A percentile compares a stretch with the other conserved stretches of the same genome.
Conservation (phyloP, 2,888 invertebrate species). For the Amphipoea oculea region DNA sequence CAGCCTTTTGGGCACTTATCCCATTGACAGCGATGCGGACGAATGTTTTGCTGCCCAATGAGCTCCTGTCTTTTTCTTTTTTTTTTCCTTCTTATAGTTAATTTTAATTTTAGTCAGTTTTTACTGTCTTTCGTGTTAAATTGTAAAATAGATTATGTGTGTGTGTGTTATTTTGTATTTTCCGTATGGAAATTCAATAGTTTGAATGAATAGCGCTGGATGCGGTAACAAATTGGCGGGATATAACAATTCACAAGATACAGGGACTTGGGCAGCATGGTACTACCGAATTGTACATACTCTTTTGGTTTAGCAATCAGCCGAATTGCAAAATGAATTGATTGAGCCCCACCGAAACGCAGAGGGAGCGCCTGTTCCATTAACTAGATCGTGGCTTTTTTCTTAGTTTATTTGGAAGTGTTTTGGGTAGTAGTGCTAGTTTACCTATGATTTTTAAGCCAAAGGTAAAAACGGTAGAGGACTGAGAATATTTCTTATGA, state of each 20-base stretch:
- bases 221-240: neutral
- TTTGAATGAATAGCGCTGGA: neutral
- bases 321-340: slow-evolving; percentile 3
- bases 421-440: neutral
- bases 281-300: slow-evolving; percentile 3
- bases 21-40: too few species aligned
- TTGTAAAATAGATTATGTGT: too few species aligned
- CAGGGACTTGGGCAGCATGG: slow-evolving; percentile 11
- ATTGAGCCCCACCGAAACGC: neutral
- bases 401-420: neutral
- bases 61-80: too few species aligned
- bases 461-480: neutral
- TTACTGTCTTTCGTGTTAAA: too few species aligned
- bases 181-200: slow-evolving; percentile 3
- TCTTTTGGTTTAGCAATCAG: slow-evolving; percentile 26
- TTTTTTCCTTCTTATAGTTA: too few species aligned
- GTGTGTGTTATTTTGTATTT: neutral
- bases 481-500: neutral
- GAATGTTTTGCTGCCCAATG: too few species aligned
- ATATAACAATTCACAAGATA: slow-evolving; percentile 3
- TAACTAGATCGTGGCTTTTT: neutral
- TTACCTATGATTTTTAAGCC: neutral
- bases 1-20: too few species aligned
- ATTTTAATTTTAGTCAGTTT: too few species aligned
- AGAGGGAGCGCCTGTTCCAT: neutral